Evolutionary conservation across 2,797 vertebrate genomes (phyloP), one percentile per base, ranked within the genome.

Genomic region (Pygocentrus nattereri): DNA sequence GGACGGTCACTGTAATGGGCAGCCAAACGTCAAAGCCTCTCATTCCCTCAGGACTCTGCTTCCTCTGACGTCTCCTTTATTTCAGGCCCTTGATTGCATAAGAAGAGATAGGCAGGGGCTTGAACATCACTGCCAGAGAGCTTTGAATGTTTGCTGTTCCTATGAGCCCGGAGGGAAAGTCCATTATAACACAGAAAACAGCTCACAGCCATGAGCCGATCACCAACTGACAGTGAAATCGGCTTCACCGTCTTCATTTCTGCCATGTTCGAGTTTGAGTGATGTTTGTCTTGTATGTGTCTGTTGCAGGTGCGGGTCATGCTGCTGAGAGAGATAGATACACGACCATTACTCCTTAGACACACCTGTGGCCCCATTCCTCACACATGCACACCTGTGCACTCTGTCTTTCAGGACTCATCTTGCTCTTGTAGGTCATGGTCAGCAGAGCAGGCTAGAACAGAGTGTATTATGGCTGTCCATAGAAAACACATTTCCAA

Each of bases 161-260:
- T 69, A 18, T 13, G 23, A 69, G 41, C 11, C 47, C 15, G 3
- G 23, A 30, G 16, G 23, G 15, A 23, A 27, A 18, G 23, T 8
- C n/a, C 68, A 70, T 70, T 49, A n/a, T n/a, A 70, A 5, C 68
- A 70, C 50, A 27, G 68, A 49, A 47, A 69, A 25, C 67, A 25
- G 67, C 67, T 18, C 38, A 6, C 41, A 18, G 38, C 21, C 67
- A 23, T 23, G 23, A 69, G 41, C 67, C 47, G 19, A 15, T 38
- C 34, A 1, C 34, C 21, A 34, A 8, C 62, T 38, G 62, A 31
- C 31, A 44, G 31, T 3, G 31, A 34, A 10, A 30, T 7, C 21
- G 31, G 64, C 6, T 65, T 58, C 8, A 23, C n/a, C 13, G 27
- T 15, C 59, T 34, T 68, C 65, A 23, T 47, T 47, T 47, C 38